Evolutionary conservation across 2,797 vertebrate species (phyloP).

Genomic region (Ptychobarbus kaznakovi): DNA sequence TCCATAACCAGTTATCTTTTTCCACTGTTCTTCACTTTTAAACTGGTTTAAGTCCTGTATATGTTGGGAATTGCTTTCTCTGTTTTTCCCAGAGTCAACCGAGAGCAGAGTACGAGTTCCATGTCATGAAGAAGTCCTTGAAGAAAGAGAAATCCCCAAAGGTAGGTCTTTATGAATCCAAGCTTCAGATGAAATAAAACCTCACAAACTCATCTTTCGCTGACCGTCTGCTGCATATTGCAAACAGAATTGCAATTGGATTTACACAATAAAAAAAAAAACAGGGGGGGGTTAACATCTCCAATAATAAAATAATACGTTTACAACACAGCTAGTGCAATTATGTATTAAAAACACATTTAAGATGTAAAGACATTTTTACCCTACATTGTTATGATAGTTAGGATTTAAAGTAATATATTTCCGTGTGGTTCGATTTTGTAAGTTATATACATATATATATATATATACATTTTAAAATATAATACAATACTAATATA

Average conservation of each 20-base stretch:
- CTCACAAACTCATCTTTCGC: neutral
- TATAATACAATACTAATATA: too few species aligned
- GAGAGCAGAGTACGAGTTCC: slow-evolving; percentile 91
- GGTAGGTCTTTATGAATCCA: slow-evolving; percentile 73
- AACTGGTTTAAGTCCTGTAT: neutral
- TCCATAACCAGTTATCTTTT: slow-evolving; percentile 40
- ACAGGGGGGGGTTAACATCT: too few species aligned
- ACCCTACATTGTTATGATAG: neutral
- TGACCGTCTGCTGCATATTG: slow-evolving; percentile 12
- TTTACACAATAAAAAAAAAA: too few species aligned
- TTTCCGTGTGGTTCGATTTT: neutral
- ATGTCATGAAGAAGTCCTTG: slow-evolving; percentile 86
- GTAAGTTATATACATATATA: neutral
- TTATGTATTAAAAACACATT: neutral
- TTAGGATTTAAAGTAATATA: neutral
- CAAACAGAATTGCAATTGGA: neutral
- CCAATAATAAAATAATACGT: neutral
- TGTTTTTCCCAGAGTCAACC: slow-evolving; percentile 84
- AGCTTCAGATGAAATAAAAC: neutral
- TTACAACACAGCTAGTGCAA: neutral
- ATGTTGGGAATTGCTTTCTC: slow-evolving; percentile 30
- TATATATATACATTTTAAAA: neutral
- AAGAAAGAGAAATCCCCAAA: slow-evolving; percentile 79
- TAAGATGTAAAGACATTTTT: neutral
- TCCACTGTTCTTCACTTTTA: slow-evolving; percentile 16